Base-by-base conservation (phyloP, 2,888 invertebrate species). In the Netelia inedita region DNA sequence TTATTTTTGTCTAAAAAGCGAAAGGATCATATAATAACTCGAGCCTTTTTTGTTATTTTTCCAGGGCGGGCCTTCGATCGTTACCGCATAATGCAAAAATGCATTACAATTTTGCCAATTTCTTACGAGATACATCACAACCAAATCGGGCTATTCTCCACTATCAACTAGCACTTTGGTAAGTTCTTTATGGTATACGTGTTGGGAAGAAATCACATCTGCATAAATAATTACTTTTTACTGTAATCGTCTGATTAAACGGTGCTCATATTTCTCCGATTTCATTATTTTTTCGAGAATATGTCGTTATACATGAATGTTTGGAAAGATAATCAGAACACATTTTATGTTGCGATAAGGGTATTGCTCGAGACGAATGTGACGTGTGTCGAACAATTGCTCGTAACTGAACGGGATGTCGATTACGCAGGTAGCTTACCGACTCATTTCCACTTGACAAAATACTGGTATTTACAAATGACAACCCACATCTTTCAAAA, bases 21-120 rank as follows among this genome's bases (percentile, higher is more conserved):
- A 3, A 10, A 53, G 6, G 8, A 53, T 10, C 8, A n/a, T 1
- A 53, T 5, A n/a, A 53, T 14, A 14, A 2, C 16, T 10, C 9
- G 3, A 21, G 19, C 14, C 8, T 23, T 66, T 2, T 28, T 63
- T 87, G 81, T 65, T 65, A 82, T 85, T 84, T 80, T 94, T 95
- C 53, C 95, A 98, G 98, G 92, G 96, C 98, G 72, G 98, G 98
- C 68, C 94, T 98, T 79, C 95, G 96, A 87, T 96, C 96, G 14
- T 94, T 97, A 73, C 98, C 98, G 0, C 96, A 97, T 94, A 98
- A 98, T 93, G 98, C 98, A 79, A 98, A 98, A 94, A 96, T 97
- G 94, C 98, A 98, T 94, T 98, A 98, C 95, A 98, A 98, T 94
- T 97, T 97, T 91, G 98, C 96, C 65, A 98, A 98, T 95, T 96